Evolutionary conservation across 30 jellyfish, hydroid and myxozoan genomes (phyloP).

Genomic region (Pseudorhiza aurosa): DNA sequence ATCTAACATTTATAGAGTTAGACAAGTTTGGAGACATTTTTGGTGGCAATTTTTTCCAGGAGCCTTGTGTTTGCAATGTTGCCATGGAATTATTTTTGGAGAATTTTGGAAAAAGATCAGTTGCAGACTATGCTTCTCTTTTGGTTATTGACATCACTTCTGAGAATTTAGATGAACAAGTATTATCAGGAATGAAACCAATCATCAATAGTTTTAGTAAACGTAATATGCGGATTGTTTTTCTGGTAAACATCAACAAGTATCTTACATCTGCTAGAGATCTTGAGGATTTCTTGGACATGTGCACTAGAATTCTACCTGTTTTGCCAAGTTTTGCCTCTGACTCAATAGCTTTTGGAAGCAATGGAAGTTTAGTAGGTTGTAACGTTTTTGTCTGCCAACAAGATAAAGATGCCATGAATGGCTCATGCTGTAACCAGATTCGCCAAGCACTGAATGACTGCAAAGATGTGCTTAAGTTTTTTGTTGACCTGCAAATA

Average conservation of each 20-base stretch:
- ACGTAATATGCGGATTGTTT: neutral
- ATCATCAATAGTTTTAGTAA: neutral
- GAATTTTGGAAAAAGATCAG: neutral
- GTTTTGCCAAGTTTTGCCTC: neutral
- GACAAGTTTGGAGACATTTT: neutral
- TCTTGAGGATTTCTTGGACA: neutral
- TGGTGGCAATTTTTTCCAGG: neutral
- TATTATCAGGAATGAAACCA: neutral
- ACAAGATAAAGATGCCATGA: neutral
- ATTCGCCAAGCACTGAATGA: neutral
- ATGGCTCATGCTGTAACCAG: neutral
- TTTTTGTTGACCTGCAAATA: neutral
- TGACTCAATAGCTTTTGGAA: slow-evolving; percentile 25
- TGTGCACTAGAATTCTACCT: neutral
- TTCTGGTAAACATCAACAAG: neutral
- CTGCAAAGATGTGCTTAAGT: neutral
- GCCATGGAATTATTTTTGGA: slow-evolving; percentile 2
- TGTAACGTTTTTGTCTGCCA: neutral
- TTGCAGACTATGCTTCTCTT: neutral
- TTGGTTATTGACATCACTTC: slow-evolving; percentile 12
- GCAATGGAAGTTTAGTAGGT: slow-evolving; percentile 8
- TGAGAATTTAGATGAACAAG: neutral
- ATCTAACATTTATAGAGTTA: neutral
- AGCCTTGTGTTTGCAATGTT: neutral
- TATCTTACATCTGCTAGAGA: neutral